Evolutionary conservation across 2,113 vertebrate genomes (phyloP).

Genomic region (Python bivittatus): DNA sequence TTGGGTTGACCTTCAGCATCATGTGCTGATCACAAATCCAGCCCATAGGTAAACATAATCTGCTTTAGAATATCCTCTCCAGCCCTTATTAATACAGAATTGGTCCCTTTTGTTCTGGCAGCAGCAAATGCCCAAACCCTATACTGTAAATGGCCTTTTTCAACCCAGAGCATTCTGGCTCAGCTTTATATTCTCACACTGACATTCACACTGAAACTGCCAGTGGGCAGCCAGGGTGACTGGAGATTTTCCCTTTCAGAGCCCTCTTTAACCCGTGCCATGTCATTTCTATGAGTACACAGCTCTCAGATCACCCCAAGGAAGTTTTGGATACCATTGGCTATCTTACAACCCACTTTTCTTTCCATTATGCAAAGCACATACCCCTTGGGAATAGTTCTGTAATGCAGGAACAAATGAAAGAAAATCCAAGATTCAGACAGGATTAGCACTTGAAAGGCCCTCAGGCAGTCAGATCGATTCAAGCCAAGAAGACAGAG

Average conservation of each 20-base stretch:
- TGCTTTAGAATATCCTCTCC: background rate
- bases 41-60: background rate
- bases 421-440: conserved; percentile 18
- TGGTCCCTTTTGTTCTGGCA: background rate
- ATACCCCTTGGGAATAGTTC: background rate
- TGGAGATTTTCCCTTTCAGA: background rate
- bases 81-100: background rate
- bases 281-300: background rate
- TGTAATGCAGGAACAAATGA: conserved; percentile 28
- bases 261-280: background rate
- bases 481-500: background rate
- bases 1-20: background rate
- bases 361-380: background rate
- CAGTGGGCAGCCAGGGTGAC: background rate
- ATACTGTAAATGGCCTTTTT: background rate
- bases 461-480: conserved; percentile 21
- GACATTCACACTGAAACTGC: background rate
- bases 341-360: background rate
- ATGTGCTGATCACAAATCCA: background rate
- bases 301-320: background rate
- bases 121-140: background rate
- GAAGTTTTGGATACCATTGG: background rate
- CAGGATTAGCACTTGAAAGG: conserved; percentile 39
- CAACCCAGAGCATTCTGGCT: background rate
- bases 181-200: background rate